Evolutionary conservation across 2,797 vertebrate species (phyloP).

Genomic region (Distichodus sexfasciatus): DNA sequence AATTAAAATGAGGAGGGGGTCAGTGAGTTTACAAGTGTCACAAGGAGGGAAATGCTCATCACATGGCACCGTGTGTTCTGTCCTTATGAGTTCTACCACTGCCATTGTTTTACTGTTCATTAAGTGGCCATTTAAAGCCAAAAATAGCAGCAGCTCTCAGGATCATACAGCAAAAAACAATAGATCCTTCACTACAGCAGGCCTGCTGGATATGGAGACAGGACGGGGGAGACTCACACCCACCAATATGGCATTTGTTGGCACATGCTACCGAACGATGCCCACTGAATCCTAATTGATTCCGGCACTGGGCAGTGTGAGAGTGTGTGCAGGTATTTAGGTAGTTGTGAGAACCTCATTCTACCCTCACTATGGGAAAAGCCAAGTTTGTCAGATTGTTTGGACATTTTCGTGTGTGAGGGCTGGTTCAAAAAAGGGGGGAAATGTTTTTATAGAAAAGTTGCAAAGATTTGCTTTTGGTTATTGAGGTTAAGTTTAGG

Average conservation of each 20-base stretch:
- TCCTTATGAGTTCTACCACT: neutral
- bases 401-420: too few relatives aligned
- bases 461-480: too few relatives aligned
- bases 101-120: slow-evolving; percentile 18
- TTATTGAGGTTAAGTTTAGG: too few relatives aligned
- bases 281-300: slow-evolving; percentile 42
- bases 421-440: too few relatives aligned
- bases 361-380: too few relatives aligned
- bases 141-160: neutral
- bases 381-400: too few relatives aligned
- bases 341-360: neutral
- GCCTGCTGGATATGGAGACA: slow-evolving; percentile 22
- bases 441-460: too few relatives aligned
- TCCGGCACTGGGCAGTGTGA: slow-evolving; percentile 43
- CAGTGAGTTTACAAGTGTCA: too few relatives aligned
- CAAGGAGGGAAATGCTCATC: too few relatives aligned
- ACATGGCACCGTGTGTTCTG: too few relatives aligned
- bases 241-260: slow-evolving; percentile 31
- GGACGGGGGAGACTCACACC: slow-evolving; percentile 30
- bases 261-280: slow-evolving; percentile 13
- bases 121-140: slow-evolving; percentile 12
- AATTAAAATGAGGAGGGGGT: too few relatives aligned
- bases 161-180: slow-evolving; percentile 12
- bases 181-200: slow-evolving; percentile 3
- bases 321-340: neutral